Conservation (phyloP, 1,140 invertebrate species). For the Drosophila elegans region DNA sequence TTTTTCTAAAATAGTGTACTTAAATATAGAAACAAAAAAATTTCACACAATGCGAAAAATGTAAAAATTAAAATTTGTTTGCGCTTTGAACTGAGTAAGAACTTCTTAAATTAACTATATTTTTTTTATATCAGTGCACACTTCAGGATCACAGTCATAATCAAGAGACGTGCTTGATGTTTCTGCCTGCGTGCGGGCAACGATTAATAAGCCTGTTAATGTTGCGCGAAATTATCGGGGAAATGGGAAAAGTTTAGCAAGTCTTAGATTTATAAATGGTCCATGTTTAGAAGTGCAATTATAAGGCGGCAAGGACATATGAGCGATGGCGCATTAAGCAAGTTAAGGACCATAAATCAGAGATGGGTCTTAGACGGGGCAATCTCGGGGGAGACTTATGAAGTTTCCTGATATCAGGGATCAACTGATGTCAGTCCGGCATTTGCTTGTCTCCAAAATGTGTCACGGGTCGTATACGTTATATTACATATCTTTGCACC, state of each 20-base stretch:
- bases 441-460: conserved; percentile 4
- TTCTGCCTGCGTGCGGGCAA: conserved; percentile 21
- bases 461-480: conserved; percentile 52
- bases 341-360: conserved; percentile 67
- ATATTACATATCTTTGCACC: conserved; percentile 46
- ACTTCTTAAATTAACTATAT: too few relatives aligned
- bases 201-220: conserved; percentile 79
- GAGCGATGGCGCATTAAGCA: conserved; percentile 54
- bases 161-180: conserved; percentile 42
- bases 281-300: conserved; percentile 50
- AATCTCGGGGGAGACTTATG: conserved; percentile 22
- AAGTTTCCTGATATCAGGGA: conserved; percentile 39
- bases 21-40: too few relatives aligned
- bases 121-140: not conserved
- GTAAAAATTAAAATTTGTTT: too few relatives aligned
- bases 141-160: conserved; percentile 12
- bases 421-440: conserved; percentile 10
- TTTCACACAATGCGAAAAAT: too few relatives aligned
- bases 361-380: conserved; percentile 30
- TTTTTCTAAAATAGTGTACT: too few relatives aligned
- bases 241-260: conserved; percentile 75
- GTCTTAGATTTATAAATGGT: conserved; percentile 73
- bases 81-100: too few relatives aligned
- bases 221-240: conserved; percentile 70
- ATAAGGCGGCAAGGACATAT: conserved; percentile 50